These are phyloP conservation scores for Muscina levida DNA, from an alignment of 2,888 invertebrate species.

Conservation along the genomic window DNA sequence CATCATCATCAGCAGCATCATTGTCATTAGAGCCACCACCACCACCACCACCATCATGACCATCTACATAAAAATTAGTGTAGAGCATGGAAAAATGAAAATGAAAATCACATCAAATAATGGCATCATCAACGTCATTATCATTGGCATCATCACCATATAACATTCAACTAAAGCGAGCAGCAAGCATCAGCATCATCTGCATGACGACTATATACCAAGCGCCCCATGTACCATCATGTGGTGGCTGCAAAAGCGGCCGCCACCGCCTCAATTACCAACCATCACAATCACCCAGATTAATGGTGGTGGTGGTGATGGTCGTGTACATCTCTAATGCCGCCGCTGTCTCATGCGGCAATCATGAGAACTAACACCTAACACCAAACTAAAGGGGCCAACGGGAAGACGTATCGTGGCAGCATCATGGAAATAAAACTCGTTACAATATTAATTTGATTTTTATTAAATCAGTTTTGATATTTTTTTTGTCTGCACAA, in stretches of 20 bases:
- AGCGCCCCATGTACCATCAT: neutral
- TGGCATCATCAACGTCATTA: conserved; percentile 54
- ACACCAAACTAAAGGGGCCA: conserved; percentile 38
- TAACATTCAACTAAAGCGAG: no score
- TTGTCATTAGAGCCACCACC: conserved; percentile 19
- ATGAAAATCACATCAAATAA: conserved; percentile 59
- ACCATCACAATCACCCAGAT: neutral
- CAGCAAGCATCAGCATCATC: conserved; percentile 2
- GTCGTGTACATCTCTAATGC: neutral
- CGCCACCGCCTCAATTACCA: neutral
- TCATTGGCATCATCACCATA: neutral
- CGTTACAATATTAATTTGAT: no score
- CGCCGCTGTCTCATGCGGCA: neutral
- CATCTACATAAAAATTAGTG: conserved; percentile 58
- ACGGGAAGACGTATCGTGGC: neutral
- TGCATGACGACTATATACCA: neutral
- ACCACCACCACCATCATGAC: no score
- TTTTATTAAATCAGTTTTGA: no score
- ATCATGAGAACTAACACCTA: conserved; percentile 56
- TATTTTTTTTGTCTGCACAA: no score
- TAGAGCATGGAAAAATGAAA: conserved; percentile 51
- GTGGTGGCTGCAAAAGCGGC: neutral
- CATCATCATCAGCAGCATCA: conserved; percentile 43
- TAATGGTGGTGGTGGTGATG: neutral
- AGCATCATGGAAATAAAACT: no score